phyloP scores from a whole-genome alignment of 2,797 vertebrate genomes.

The Ctenopoma kingsleyae region DNA sequence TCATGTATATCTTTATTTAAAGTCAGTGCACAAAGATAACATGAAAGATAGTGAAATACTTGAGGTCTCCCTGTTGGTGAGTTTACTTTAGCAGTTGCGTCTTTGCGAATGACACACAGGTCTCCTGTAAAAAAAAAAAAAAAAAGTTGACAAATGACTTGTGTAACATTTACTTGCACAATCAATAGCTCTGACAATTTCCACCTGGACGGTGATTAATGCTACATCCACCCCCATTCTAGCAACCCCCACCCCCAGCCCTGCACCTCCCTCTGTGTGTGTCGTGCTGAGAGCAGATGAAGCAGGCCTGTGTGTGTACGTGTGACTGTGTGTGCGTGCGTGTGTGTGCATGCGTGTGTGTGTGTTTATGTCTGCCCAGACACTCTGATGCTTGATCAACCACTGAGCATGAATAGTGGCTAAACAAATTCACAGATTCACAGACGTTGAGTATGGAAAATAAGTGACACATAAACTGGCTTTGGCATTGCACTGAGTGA shows the following conservation, averaged over 20 bases:
- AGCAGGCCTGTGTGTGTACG: constrained; percentile 56
- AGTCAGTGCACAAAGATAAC: background rate
- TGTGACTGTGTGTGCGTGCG: constrained; percentile 55
- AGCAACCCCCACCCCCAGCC: constrained; percentile 68
- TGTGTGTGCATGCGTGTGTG: constrained; percentile 30
- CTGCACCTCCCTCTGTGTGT: constrained; percentile 77
- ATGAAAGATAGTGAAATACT: constrained; percentile 12
- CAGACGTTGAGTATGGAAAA: constrained; percentile 45
- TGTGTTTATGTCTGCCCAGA: constrained; percentile 38
- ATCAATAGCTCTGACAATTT: constrained; percentile 95
- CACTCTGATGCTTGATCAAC: constrained; percentile 51
- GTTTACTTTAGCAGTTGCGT: constrained; percentile 64
- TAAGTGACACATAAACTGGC: constrained; percentile 53
- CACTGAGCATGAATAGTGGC: constrained; percentile 44
- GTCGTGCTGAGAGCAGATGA: constrained; percentile 84
- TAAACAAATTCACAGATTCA: constrained; percentile 57
- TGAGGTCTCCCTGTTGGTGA: constrained; percentile 17
- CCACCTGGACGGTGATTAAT: constrained; percentile 94
- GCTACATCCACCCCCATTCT: constrained; percentile 81
- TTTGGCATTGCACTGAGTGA: constrained; percentile 43
- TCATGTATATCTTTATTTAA: background rate
- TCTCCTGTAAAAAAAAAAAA: constrained; percentile 73
- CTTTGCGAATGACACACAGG: constrained; percentile 83
- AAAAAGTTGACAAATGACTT: constrained; percentile 93
- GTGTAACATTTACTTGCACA: constrained; percentile 96